Evolutionary conservation across 2,888 invertebrate species (phyloP).

Genomic region (Nephrotoma guestfalica): DNA sequence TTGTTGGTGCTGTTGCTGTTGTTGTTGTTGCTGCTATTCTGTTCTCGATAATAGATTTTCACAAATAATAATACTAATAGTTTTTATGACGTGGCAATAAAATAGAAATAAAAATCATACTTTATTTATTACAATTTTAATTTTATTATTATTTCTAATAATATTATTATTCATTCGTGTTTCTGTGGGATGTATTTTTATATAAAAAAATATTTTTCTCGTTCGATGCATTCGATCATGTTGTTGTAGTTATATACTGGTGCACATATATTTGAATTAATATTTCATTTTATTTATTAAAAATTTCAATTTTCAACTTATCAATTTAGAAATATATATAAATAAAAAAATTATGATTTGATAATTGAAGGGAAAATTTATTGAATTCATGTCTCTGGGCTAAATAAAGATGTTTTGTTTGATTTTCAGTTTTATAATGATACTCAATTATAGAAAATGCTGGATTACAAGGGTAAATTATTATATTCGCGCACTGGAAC

Average conservation of each 20-base stretch:
- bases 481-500: no score
- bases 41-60: not conserved
- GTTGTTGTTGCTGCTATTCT: not conserved
- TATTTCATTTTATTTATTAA: not conserved
- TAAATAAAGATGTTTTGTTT: not conserved
- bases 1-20: not conserved
- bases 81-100: not conserved
- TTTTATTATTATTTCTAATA: not conserved
- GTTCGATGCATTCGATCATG: not conserved
- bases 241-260: not conserved
- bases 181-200: not conserved
- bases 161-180: not conserved
- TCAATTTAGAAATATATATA: not conserved
- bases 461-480: no score
- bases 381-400: not conserved
- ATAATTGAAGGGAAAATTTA: not conserved
- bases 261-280: not conserved
- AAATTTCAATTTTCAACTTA: not conserved
- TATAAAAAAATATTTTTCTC: not conserved
- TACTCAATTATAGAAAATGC: not conserved
- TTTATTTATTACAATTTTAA: not conserved
- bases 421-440: not conserved
- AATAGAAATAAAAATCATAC: not conserved
- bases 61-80: not conserved
- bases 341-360: not conserved